phyloP scores from a whole-genome alignment of 2,797 vertebrate species.

The Tinamus major region DNA sequence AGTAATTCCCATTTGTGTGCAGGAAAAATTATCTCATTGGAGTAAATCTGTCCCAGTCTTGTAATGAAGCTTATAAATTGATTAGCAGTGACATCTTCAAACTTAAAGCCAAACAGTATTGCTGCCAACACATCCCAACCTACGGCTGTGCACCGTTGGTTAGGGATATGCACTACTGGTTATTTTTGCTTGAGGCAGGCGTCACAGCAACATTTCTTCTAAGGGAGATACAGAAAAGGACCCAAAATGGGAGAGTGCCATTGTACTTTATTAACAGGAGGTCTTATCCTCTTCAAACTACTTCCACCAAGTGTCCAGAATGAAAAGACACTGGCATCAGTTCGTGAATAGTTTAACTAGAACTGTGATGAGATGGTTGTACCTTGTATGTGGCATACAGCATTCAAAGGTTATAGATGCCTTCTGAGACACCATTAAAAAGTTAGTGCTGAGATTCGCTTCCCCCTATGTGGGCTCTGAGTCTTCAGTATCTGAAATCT shows the following conservation, averaged over 20 bases:
- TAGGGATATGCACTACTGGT: background rate
- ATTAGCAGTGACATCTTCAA: background rate
- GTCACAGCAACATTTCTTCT: background rate
- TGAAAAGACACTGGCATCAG: background rate
- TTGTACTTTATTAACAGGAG: background rate
- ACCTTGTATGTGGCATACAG: background rate
- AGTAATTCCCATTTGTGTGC: background rate
- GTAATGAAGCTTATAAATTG: background rate
- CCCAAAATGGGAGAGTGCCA: background rate
- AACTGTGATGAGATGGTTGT: background rate
- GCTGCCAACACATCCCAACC: background rate
- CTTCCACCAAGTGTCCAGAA: background rate
- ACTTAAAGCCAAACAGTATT: background rate
- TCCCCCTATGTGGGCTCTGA: background rate
- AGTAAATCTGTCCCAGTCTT: background rate
- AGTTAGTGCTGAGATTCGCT: background rate
- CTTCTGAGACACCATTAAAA: conserved; percentile 37
- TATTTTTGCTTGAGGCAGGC: background rate
- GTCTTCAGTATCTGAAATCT: background rate
- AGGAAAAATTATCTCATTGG: background rate
- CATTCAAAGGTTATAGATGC: conserved; percentile 13
- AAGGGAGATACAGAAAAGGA: background rate
- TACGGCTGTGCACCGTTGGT: background rate
- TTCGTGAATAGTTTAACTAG: conserved; percentile 10
- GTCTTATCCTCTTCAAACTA: background rate